A percentile compares a stretch with the other conserved stretches of the same genome.
phyloP scores from a whole-genome alignment of 2,113 vertebrate genomes.

The Panurus biarmicus region DNA sequence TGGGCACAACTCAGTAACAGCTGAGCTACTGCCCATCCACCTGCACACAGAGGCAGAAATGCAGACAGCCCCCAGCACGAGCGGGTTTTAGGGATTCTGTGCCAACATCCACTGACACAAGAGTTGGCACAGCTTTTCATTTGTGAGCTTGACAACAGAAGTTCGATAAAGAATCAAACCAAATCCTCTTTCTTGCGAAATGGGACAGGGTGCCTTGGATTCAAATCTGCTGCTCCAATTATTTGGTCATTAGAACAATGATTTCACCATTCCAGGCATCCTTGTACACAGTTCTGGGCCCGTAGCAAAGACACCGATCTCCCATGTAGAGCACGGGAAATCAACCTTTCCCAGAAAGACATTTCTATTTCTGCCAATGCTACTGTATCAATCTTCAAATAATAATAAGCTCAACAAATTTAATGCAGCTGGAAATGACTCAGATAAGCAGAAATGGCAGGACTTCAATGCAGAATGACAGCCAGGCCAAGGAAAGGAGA shows the following conservation, averaged over 20 bases:
- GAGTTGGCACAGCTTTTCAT: background rate
- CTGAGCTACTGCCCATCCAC: background rate
- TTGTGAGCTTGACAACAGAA: background rate
- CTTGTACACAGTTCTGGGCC: background rate
- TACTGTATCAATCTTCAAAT: background rate
- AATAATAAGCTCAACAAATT: background rate
- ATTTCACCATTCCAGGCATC: background rate
- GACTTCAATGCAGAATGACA: background rate
- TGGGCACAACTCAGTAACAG: background rate
- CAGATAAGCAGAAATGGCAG: background rate
- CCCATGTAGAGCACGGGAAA: background rate
- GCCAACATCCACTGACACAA: background rate
- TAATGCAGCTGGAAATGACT: background rate
- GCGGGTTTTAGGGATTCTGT: background rate
- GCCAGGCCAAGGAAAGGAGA: background rate
- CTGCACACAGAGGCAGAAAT: background rate
- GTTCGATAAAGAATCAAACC: background rate
- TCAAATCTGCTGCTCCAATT: background rate
- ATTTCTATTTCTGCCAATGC: background rate
- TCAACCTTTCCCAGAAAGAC: background rate
- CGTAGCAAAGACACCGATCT: background rate
- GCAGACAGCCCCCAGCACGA: background rate
- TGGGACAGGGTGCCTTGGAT: background rate
- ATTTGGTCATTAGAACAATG: background rate
- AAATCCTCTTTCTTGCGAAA: background rate